These are phyloP conservation scores for Morelia viridis DNA, from an alignment of 2,797 vertebrate genomes.

Conservation along the genomic window DNA sequence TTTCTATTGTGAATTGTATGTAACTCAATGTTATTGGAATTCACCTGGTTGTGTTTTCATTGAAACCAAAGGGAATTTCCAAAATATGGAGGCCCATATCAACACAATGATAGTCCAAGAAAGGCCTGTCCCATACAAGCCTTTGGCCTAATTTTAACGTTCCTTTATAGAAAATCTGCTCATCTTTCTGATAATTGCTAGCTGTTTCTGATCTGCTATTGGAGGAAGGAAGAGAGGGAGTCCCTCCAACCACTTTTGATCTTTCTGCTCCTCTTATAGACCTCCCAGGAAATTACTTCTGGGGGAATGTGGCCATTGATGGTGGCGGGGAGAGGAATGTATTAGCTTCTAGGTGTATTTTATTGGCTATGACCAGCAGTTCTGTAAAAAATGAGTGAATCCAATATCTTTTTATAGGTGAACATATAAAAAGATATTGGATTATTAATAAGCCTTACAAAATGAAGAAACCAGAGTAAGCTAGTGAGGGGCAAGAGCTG, in stretches of 20 bases:
- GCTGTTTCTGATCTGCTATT: too few relatives aligned
- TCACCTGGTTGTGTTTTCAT: neutral
- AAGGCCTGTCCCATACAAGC: neutral
- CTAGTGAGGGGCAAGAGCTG: neutral
- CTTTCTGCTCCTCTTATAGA: neutral
- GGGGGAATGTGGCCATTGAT: neutral
- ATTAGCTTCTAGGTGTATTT: neutral
- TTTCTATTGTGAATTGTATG: neutral
- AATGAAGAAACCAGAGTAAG: neutral
- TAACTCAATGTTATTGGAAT: neutral
- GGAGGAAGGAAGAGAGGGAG: too few relatives aligned
- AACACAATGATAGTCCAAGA: neutral
- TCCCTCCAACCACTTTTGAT: neutral
- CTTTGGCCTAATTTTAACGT: neutral
- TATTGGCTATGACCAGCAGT: neutral
- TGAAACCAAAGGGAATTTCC: neutral
- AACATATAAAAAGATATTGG: neutral
- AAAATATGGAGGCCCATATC: neutral
- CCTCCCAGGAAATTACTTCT: neutral
- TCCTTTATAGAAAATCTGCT: neutral
- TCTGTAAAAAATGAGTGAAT: neutral
- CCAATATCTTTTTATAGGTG: neutral
- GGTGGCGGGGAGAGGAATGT: neutral
- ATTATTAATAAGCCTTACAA: neutral
- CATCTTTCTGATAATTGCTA: neutral